Conservation (phyloP, 2,797 vertebrate genomes). For the Halcyon chelicuti region DNA sequence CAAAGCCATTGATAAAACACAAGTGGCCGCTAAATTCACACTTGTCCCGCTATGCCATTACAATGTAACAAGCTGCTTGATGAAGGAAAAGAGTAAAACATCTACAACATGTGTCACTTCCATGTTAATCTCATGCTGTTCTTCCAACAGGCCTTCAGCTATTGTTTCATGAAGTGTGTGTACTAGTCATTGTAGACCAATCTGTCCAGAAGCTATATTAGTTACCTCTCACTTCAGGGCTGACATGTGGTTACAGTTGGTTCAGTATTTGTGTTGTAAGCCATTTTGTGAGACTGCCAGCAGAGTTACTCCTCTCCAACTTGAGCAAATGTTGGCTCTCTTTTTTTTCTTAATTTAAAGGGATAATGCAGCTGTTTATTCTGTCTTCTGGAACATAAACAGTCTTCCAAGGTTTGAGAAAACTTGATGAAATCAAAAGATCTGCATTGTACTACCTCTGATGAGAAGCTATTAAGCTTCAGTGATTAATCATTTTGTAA, state of each 20-base stretch:
- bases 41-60: neutral
- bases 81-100: neutral
- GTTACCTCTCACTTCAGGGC: neutral
- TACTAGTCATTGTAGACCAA: neutral
- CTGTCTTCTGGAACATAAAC: neutral
- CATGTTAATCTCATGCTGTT: neutral
- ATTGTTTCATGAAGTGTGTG: neutral
- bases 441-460: neutral
- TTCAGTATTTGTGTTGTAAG: neutral
- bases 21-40: neutral
- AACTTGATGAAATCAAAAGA: neutral
- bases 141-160: neutral
- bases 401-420: neutral
- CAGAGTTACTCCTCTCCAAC: neutral
- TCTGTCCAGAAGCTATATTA: neutral
- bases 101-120: rapidly evolving
- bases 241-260: neutral
- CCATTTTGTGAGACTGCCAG: neutral
- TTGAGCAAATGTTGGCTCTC: neutral
- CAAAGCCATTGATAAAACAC: neutral
- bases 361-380: neutral
- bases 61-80: neutral
- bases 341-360: neutral
- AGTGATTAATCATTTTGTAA: neutral
- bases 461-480: neutral